Evolutionary conservation across 2,888 invertebrate genomes (phyloP).

Genomic region (Lasius platythorax): DNA sequence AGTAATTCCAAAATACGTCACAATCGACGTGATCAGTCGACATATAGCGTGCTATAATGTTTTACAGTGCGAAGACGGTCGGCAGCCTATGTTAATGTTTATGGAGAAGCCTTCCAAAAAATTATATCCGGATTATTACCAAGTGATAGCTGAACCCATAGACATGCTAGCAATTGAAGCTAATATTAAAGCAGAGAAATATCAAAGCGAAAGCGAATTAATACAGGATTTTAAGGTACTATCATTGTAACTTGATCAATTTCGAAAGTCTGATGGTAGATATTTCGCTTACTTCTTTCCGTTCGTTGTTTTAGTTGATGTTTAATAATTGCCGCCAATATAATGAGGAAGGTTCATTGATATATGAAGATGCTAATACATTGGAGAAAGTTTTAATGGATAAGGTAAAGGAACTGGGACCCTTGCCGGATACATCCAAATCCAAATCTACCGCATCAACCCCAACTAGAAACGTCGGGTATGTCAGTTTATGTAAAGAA

Average conservation of each 20-base stretch:
- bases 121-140: conserved; percentile 97
- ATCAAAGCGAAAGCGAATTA: conserved; percentile 88
- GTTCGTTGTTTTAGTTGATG: conserved; percentile 90
- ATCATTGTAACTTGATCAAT: background rate
- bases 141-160: conserved; percentile 96
- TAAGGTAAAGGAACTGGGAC: conserved; percentile 92
- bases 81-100: conserved; percentile 96
- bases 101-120: conserved; percentile 99
- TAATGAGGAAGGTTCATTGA: conserved; percentile 98
- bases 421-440: conserved; percentile 86
- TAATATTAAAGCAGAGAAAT: conserved; percentile 93
- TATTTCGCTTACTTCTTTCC: background rate
- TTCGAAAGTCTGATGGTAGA: background rate
- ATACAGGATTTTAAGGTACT: conserved; percentile 88
- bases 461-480: conserved; percentile 84
- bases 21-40: conserved; percentile 25
- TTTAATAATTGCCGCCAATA: conserved; percentile 98
- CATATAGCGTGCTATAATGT: conserved; percentile 34
- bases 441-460: conserved; percentile 82
- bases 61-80: conserved; percentile 90
- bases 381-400: conserved; percentile 94
- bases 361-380: conserved; percentile 97
- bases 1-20: conserved; percentile 79
- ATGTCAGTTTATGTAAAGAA: conserved; percentile 77
- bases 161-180: conserved; percentile 97